phyloP scores from a whole-genome alignment of 1,140 invertebrate genomes.

The Dysdera silvatica region DNA sequence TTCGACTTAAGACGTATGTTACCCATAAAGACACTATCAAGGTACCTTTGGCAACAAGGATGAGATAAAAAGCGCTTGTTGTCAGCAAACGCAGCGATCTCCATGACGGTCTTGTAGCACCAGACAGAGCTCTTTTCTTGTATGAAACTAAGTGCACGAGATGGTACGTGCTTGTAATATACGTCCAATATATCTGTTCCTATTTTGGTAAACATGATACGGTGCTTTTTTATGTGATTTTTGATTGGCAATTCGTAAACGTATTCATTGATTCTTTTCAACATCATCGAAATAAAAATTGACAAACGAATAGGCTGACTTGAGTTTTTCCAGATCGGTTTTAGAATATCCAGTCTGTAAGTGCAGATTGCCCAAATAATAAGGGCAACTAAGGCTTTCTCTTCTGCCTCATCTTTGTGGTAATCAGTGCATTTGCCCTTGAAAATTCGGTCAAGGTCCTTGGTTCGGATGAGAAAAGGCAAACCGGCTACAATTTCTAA shows the following conservation, averaged over 20 bases:
- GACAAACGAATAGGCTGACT: constrained; percentile 46
- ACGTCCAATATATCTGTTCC: constrained; percentile 41
- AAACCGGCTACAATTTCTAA: constrained; percentile 37
- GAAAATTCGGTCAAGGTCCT: constrained; percentile 41
- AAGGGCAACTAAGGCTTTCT: constrained; percentile 34
- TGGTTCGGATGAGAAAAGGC: constrained; percentile 40
- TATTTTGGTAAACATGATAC: constrained; percentile 43
- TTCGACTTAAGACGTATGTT: constrained; percentile 40
- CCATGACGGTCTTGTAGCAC: constrained; percentile 37
- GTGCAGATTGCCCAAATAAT: constrained; percentile 42
- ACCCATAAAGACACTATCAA: constrained; percentile 41
- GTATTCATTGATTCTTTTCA: constrained; percentile 30
- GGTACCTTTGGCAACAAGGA: constrained; percentile 45
- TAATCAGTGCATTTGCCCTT: constrained; percentile 35
- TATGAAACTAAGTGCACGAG: constrained; percentile 40
- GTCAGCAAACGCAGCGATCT: constrained; percentile 28
- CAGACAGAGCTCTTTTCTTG: constrained; percentile 40
- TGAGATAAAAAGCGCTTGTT: constrained; percentile 41
- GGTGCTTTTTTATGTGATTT: constrained; percentile 33
- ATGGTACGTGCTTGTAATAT: constrained; percentile 39
- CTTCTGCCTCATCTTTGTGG: constrained; percentile 40
- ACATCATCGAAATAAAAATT: constrained; percentile 38
- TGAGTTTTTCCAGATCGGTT: constrained; percentile 43
- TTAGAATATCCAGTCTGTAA: constrained; percentile 38
- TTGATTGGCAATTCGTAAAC: constrained; percentile 32